These are phyloP conservation scores for Temnothorax curvispinosus DNA, from an alignment of 1,140 invertebrate species.

Conservation along the genomic window DNA sequence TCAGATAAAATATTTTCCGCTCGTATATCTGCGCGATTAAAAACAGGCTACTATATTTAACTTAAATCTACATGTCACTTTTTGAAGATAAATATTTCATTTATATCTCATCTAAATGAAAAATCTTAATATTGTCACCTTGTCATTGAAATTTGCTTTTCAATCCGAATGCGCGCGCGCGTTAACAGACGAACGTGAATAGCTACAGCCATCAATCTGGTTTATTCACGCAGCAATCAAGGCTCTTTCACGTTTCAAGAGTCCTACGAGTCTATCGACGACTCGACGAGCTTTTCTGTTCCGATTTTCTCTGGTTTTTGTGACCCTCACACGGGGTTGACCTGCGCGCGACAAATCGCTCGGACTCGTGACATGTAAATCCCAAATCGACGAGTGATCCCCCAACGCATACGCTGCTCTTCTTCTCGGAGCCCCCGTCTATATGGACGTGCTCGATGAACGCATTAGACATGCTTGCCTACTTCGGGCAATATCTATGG, in stretches of 20 bases:
- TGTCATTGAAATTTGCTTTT: not conserved
- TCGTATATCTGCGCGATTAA: not conserved
- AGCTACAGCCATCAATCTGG: conserved; percentile 8
- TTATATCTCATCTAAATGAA: not conserved
- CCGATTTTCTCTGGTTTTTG: conserved; percentile 56
- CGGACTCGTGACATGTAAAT: conserved; percentile 68
- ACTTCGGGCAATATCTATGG: conserved; percentile 70
- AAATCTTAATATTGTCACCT: not conserved
- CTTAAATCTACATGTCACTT: not conserved
- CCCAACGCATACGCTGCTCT: not conserved
- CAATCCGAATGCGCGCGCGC: not conserved
- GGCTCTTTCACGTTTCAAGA: conserved; percentile 40
- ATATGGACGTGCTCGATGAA: conserved; percentile 59
- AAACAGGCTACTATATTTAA: not conserved
- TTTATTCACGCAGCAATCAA: conserved; percentile 59
- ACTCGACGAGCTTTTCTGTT: conserved; percentile 43
- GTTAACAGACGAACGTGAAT: not conserved
- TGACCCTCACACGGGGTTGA: conserved; percentile 3
- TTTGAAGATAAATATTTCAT: not conserved
- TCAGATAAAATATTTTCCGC: not conserved
- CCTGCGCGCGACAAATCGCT: conserved; percentile 58
- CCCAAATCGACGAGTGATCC: conserved; percentile 41
- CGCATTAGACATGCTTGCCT: conserved; percentile 76
- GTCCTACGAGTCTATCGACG: not conserved
- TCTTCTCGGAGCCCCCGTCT: not conserved